A percentile compares a stretch with the other conserved stretches of the same genome.
Conservation (phyloP, 1,140 invertebrate genomes). For the Solenopsis invicta region DNA sequence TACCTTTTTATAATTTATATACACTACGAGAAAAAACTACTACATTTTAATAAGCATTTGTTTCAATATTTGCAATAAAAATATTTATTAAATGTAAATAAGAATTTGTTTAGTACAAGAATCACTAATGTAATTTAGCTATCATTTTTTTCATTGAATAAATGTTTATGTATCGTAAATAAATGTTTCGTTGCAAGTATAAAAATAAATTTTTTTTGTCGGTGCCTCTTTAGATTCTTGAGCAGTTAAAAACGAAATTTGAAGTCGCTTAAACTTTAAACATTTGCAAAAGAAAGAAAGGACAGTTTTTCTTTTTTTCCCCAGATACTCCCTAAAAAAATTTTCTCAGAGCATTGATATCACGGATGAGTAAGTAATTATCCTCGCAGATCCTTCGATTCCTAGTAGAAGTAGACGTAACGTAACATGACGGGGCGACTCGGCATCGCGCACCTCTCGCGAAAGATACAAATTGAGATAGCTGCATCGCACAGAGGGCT, state of each 20-base stretch:
- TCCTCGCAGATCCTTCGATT: conserved; percentile 5
- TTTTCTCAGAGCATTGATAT: neutral
- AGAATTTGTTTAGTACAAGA: no score
- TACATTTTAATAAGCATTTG: no score
- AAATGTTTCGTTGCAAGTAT: no score
- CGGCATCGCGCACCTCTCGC: conserved; percentile 35
- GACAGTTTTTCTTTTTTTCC: neutral
- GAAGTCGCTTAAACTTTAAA: neutral
- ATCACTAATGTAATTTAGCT: no score
- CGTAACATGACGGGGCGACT: conserved; percentile 35
- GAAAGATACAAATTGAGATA: conserved; percentile 72
- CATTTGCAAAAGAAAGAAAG: neutral
- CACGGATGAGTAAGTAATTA: conserved; percentile 2
- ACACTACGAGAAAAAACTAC: no score
- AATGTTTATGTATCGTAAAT: no score
- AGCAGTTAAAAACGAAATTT: neutral
- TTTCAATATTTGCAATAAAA: no score
- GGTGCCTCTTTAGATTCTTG: neutral
- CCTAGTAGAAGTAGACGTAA: conserved; percentile 30
- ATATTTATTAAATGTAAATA: no score
- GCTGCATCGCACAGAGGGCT: conserved; percentile 50
- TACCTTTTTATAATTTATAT: neutral
- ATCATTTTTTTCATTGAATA: no score
- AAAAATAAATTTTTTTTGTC: no score
- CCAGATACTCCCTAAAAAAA: neutral